phyloP scores from a whole-genome alignment of 2,888 invertebrate species.

The Nebria salina region DNA sequence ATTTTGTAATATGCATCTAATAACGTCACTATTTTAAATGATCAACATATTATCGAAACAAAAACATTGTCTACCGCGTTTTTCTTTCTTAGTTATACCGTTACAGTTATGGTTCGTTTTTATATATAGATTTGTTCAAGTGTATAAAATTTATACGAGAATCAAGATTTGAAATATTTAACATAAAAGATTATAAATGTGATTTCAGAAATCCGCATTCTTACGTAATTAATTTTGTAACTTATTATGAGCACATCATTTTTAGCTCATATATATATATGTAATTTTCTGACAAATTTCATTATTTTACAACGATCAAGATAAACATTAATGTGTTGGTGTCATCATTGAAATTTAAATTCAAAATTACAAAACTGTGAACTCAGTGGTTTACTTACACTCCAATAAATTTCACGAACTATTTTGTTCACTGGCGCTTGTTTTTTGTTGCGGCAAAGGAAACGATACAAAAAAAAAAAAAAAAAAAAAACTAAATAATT shows the following conservation, averaged over 20 bases:
- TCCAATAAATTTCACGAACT: background rate
- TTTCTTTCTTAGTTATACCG: background rate
- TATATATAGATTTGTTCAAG: background rate
- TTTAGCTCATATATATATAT: background rate
- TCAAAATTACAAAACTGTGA: background rate
- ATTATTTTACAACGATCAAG: background rate
- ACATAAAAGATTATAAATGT: background rate
- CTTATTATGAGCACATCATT: background rate
- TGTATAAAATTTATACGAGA: background rate
- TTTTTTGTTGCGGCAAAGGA: background rate
- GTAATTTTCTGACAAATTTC: background rate
- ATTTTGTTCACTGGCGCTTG: background rate
- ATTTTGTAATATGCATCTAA: background rate
- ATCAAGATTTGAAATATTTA: background rate
- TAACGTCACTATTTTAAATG: background rate
- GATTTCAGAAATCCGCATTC: constrained; percentile 1
- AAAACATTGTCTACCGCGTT: background rate
- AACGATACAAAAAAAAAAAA: background rate
- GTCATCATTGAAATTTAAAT: background rate
- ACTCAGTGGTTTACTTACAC: background rate
- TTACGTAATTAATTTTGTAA: background rate
- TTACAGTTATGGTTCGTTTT: background rate
- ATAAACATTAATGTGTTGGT: background rate
- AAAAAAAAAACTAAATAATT: background rate
- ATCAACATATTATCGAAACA: background rate